Evolutionary conservation across 2,797 vertebrate species (phyloP).

Genomic region (Cirrhinus mrigala): DNA sequence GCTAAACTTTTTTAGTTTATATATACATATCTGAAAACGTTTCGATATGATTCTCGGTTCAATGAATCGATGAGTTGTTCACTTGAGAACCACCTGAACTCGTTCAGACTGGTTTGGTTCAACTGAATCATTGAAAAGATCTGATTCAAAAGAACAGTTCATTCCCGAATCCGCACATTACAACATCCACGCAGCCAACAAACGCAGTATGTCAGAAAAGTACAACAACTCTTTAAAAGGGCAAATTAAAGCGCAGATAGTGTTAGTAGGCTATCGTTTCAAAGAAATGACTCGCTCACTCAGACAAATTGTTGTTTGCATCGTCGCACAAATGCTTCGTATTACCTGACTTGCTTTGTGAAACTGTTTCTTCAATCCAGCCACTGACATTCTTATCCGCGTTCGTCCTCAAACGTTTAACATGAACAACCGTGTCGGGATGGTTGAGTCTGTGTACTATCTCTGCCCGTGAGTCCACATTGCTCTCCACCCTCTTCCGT

Average conservation of each 20-base stretch:
- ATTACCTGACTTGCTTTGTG: slow-evolving; percentile 93
- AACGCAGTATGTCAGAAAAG: not conserved
- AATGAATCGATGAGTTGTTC: not conserved
- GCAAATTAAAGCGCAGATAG: not conserved
- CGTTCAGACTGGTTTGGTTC: not conserved
- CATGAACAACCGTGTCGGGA: slow-evolving; percentile 2
- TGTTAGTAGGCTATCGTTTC: not conserved
- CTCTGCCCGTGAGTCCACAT: slow-evolving; percentile 5
- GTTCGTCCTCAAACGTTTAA: slow-evolving; percentile 10
- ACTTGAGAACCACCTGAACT: not conserved
- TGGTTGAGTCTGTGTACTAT: not conserved
- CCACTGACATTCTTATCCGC: slow-evolving; percentile 82
- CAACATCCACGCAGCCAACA: not conserved
- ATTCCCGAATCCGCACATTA: not conserved
- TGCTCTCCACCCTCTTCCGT: slow-evolving; percentile 40
- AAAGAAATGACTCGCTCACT: not conserved
- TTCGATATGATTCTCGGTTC: not conserved
- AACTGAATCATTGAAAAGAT: not conserved
- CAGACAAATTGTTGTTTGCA: not conserved
- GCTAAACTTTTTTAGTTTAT: too few relatives aligned
- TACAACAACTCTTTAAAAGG: not conserved
- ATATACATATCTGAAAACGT: too few relatives aligned
- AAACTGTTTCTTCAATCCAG: slow-evolving; percentile 93
- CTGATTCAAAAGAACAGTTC: not conserved
- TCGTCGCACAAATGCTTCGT: slow-evolving; percentile 17